Base-by-base conservation (phyloP, 2,797 vertebrate genomes). In the Philypnodon macrostomus region DNA sequence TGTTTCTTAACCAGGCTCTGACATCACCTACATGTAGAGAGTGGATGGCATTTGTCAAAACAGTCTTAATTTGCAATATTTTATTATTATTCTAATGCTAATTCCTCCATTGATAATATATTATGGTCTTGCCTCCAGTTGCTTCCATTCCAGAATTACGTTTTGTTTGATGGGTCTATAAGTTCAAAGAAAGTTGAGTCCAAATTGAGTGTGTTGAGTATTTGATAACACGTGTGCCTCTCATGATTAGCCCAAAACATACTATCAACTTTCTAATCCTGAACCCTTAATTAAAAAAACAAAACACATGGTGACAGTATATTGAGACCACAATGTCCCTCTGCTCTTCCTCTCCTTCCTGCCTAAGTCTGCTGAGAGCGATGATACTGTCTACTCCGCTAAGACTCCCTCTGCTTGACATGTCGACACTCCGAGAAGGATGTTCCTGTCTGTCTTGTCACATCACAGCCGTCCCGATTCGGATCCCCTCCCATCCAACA, bases 381-480 rank as follows among this genome's bases (percentile, higher is more conserved):
- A 83, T 80, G 78, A 83, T 85, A 77, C 83, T 85, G 86, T 86
- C 86, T 70, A 53, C 73, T 83, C 79, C 30, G 73, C 80, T 80
- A 61, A 83, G 78, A 69, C 71, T 85, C 78, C 73, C 75, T 63
- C 76, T 40, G 73, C 63, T 70, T 87, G 85, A 86, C 84, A 81
- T 60, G 70, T 77, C 73, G 75, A 87, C 85, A 83, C 51, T 58
- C 33, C 60, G 73, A 84, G 80, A 88, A 80, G 82, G 84, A 87
- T 88, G 87, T 86, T 87, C 80, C 83, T 86, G 86, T 88, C 86
- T 85, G 81, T 86, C 86, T 85, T 72, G 75, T 89, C 86, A 88
- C 84, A 85, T 87, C 84, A 81, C 82, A 80, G 79, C 76, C 66
- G 58, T 82, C 75, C 78, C 70, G 80, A 79, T 77, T 84, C 62